phyloP scores from a whole-genome alignment of 37 sponge, comb jelly and placozoan genomes.

The Amphimedon queenslandica region DNA sequence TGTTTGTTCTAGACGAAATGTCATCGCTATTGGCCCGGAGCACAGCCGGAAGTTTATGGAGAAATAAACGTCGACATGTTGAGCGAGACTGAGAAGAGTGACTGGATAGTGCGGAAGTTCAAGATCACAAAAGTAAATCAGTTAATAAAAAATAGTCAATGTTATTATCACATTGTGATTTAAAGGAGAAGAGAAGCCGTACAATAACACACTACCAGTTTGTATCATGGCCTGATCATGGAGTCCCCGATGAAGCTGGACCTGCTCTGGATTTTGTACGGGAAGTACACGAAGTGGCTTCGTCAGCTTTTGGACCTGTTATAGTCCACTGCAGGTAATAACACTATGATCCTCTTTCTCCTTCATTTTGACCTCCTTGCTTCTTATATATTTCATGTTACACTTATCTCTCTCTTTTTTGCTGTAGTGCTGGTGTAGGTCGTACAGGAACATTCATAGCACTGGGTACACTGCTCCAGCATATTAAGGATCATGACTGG shows the following conservation, averaged over 20 bases:
- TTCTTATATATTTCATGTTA: not conserved
- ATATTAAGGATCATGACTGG: constrained; percentile 61
- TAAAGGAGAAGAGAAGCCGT: constrained; percentile 40
- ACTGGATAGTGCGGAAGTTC: constrained; percentile 77
- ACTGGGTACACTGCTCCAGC: constrained; percentile 74
- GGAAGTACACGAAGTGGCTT: constrained; percentile 27
- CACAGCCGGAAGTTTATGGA: constrained; percentile 53
- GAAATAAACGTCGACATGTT: constrained; percentile 68
- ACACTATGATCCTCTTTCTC: not conserved
- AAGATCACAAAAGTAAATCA: constrained; percentile 23
- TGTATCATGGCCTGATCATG: constrained; percentile 85
- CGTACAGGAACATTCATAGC: constrained; percentile 85
- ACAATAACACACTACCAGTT: constrained; percentile 65
- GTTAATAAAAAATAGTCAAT: no score
- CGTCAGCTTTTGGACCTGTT: constrained; percentile 52
- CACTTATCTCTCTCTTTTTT: no score
- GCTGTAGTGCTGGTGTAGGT: constrained; percentile 85
- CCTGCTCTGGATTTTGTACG: constrained; percentile 66
- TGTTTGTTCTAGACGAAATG: constrained; percentile 68
- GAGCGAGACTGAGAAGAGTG: constrained; percentile 57
- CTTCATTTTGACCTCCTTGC: not conserved
- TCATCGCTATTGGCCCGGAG: constrained; percentile 85
- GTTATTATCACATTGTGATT: no score
- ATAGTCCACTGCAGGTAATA: constrained; percentile 82
- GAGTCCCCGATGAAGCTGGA: constrained; percentile 65